Conservation (phyloP, 2,888 invertebrate genomes). For the Ecdyonurus torrentis region DNA sequence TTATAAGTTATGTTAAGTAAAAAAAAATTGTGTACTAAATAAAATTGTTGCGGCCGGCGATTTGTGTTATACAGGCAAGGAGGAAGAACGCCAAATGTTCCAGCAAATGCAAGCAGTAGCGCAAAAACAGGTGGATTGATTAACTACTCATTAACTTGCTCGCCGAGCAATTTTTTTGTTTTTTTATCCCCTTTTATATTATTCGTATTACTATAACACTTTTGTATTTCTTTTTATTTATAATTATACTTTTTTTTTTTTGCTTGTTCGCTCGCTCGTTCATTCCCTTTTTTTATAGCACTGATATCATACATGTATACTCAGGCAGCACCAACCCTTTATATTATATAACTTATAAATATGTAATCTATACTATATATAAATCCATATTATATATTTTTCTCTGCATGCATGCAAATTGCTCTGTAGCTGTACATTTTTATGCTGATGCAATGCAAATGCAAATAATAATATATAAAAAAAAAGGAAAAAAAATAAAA, state of each 20-base stretch:
- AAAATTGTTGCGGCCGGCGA: too few species aligned
- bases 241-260: neutral
- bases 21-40: too few species aligned
- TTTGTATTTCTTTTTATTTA: neutral
- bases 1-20: too few species aligned
- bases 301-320: neutral
- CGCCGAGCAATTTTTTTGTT: too few species aligned
- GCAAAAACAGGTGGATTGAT: conserved; percentile 71
- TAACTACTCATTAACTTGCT: neutral
- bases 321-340: neutral
- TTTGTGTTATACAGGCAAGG: too few species aligned
- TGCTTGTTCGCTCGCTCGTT: neutral
- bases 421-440: neutral
- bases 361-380: too few species aligned
- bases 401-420: neutral
- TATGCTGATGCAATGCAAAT: too few species aligned
- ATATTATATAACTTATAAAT: too few species aligned
- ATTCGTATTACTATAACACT: too few species aligned
- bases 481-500: too few species aligned
- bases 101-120: conserved; percentile 95
- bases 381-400: neutral
- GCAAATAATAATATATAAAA: too few species aligned
- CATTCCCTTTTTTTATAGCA: neutral
- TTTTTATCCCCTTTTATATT: too few species aligned
- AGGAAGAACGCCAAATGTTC: conserved; percentile 90